phyloP scores from a whole-genome alignment of 2,113 vertebrate genomes.

The Cephalopterus ornatus region DNA sequence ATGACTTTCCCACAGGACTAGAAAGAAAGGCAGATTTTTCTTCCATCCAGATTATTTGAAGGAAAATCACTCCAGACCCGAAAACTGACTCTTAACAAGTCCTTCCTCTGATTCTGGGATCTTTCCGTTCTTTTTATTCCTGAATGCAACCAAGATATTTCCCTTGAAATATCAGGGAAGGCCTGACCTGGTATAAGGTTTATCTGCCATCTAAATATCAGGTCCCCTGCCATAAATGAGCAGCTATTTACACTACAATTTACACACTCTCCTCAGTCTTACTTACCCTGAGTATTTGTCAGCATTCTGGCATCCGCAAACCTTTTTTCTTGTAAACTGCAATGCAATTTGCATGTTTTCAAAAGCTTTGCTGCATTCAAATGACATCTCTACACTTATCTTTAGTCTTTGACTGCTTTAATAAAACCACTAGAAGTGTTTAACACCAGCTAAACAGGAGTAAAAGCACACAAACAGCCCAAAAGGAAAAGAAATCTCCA shows the following conservation, averaged over 20 bases:
- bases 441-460: neutral
- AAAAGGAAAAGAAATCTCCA: neutral
- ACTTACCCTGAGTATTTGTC: neutral
- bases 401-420: neutral
- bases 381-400: neutral
- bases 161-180: neutral
- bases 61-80: neutral
- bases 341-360: neutral
- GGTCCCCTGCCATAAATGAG: neutral
- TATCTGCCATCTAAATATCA: neutral
- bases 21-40: neutral
- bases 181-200: neutral
- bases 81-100: neutral
- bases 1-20: neutral
- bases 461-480: neutral
- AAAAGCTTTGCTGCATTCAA: neutral
- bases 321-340: neutral
- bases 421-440: neutral
- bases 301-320: neutral
- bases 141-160: neutral
- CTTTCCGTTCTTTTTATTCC: neutral
- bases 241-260: neutral
- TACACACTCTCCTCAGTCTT: neutral
- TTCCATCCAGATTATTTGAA: neutral
- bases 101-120: neutral